These are phyloP conservation scores for Benthosema pterotum DNA, from an alignment of 2,797 vertebrate genomes.

Conservation along the genomic window DNA sequence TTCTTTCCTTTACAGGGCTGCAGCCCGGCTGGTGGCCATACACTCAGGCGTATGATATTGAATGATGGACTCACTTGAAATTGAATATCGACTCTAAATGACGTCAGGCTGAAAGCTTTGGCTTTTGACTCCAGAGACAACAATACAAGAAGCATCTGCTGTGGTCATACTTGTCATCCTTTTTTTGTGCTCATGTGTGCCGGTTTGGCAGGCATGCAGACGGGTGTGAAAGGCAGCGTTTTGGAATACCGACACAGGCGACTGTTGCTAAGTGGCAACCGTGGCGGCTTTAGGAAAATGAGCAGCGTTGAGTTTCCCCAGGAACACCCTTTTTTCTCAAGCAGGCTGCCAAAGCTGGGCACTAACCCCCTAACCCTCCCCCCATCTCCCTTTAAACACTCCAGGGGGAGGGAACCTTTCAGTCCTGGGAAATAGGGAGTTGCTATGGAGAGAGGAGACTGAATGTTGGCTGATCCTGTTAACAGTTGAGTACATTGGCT, in stretches of 20 bases:
- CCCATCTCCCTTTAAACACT: slow-evolving; percentile 43
- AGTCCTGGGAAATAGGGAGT: slow-evolving; percentile 65
- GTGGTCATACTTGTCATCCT: slow-evolving; percentile 28
- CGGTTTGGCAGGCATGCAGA: slow-evolving; percentile 27
- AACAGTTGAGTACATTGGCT: slow-evolving; percentile 61
- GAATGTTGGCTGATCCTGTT: slow-evolving; percentile 60
- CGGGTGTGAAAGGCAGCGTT: slow-evolving; percentile 53
- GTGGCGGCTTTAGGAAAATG: slow-evolving; percentile 67
- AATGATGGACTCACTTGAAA: slow-evolving; percentile 40
- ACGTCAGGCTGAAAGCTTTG: slow-evolving; percentile 35
- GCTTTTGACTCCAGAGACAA: slow-evolving; percentile 49
- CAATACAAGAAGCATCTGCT: slow-evolving; percentile 48
- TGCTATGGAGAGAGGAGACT: slow-evolving; percentile 60
- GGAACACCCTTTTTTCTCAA: slow-evolving; percentile 69
- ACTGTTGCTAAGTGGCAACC: slow-evolving; percentile 73
- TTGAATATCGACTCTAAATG: slow-evolving; percentile 50
- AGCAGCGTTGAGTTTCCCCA: slow-evolving; percentile 66
- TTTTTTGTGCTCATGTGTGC: slow-evolving; percentile 13
- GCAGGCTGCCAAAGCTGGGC: slow-evolving; percentile 39
- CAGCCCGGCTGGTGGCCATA: slow-evolving; percentile 40
- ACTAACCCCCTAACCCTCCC: slow-evolving; percentile 41
- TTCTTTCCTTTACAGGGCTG: slow-evolving; percentile 11
- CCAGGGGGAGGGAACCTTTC: slow-evolving; percentile 30
- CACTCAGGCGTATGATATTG: slow-evolving; percentile 32
- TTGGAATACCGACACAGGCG: slow-evolving; percentile 56